These are phyloP conservation scores for Saccostrea echinata DNA, from an alignment of 1,140 invertebrate species.

Conservation along the genomic window DNA sequence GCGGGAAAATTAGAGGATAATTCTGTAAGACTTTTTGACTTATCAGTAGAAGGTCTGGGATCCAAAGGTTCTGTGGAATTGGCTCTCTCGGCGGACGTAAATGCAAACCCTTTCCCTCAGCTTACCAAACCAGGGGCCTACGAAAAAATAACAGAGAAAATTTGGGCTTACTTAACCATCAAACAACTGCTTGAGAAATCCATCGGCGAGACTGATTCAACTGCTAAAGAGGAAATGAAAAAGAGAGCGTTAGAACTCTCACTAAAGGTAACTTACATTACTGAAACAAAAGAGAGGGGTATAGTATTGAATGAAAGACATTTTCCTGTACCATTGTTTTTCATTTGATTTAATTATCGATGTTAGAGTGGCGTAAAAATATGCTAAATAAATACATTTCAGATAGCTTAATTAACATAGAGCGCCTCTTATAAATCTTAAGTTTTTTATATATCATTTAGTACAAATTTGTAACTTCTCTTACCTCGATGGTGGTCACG, in stretches of 20 bases:
- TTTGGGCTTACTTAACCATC: conserved; percentile 87
- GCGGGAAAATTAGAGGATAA: conserved; percentile 58
- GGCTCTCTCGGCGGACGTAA: conserved; percentile 82
- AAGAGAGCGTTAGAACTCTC: conserved; percentile 63
- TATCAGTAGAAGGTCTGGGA: conserved; percentile 49
- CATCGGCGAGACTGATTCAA: conserved; percentile 53
- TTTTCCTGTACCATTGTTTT: not conserved
- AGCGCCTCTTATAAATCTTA: no score
- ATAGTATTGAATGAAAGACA: not conserved
- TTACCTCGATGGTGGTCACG: conserved; percentile 87
- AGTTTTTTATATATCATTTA: conserved; percentile 61
- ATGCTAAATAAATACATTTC: no score
- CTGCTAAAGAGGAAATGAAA: conserved; percentile 55
- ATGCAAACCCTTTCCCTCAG: conserved; percentile 41
- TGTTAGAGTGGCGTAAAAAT: no score
- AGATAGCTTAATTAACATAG: no score
- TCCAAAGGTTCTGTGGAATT: conserved; percentile 53
- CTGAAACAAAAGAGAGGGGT: not conserved
- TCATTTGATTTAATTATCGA: no score
- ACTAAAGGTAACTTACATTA: conserved; percentile 60
- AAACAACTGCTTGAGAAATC: conserved; percentile 83
- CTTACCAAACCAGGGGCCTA: conserved; percentile 57
- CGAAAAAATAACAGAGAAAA: conserved; percentile 82
- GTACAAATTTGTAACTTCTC: conserved; percentile 86
- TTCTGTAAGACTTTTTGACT: conserved; percentile 59